A percentile compares a stretch with the other conserved stretches of the same genome.
Evolutionary conservation across 1,140 invertebrate genomes (phyloP).

Genomic region (Spodoptera frugiperda): DNA sequence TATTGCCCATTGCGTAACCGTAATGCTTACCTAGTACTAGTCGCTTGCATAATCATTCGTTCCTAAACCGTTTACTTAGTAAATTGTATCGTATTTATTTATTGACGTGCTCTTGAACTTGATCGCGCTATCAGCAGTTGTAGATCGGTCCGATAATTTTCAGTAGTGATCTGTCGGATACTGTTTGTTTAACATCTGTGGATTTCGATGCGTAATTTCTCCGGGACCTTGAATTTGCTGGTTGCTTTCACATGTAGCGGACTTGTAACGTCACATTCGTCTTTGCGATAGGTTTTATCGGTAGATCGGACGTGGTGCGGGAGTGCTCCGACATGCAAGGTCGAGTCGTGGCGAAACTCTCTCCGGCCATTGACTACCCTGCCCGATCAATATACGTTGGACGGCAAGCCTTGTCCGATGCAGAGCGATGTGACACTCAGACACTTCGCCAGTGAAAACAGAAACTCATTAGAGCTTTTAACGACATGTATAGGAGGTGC

Average conservation of each 20-base stretch:
- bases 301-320: slow-evolving; percentile 40
- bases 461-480: slow-evolving; percentile 67
- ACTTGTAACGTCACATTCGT: slow-evolving; percentile 65
- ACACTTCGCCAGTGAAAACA: slow-evolving; percentile 61
- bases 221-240: slow-evolving; percentile 69
- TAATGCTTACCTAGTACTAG: slow-evolving; percentile 65
- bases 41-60: slow-evolving; percentile 60
- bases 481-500: slow-evolving; percentile 58
- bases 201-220: slow-evolving; percentile 67
- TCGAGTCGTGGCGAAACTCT: slow-evolving; percentile 57
- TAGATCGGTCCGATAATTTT: slow-evolving; percentile 60
- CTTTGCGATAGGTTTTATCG: slow-evolving; percentile 53
- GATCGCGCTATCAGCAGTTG: slow-evolving; percentile 64
- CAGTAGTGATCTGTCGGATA: slow-evolving; percentile 48
- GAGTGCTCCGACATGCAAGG: slow-evolving; percentile 52
- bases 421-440: slow-evolving; percentile 54
- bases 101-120: slow-evolving; percentile 79
- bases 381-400: slow-evolving; percentile 65
- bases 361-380: slow-evolving; percentile 60
- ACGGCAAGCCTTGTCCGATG: slow-evolving; percentile 54
- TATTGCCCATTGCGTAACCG: slow-evolving; percentile 65
- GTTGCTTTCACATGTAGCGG: slow-evolving; percentile 73
- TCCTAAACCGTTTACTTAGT: slow-evolving; percentile 63
- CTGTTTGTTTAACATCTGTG: slow-evolving; percentile 56
- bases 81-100: slow-evolving; percentile 65